Evolutionary conservation across 1,140 invertebrate species (phyloP).

Genomic region (Globodera ellingtonae): DNA sequence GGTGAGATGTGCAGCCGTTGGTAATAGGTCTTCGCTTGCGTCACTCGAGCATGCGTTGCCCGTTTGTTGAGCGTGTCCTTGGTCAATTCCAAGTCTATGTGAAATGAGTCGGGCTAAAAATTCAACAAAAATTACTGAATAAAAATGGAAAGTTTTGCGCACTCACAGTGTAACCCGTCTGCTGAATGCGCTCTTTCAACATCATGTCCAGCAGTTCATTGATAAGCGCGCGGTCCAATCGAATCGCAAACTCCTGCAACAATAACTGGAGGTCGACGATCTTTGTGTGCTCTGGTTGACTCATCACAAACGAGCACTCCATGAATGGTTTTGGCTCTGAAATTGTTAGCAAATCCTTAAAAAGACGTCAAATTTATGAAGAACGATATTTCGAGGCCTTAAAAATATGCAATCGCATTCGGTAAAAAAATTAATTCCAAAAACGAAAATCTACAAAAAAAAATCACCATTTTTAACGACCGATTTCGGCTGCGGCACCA

Average conservation of each 20-base stretch:
- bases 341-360: constrained; percentile 46
- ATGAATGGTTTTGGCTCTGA: constrained; percentile 86
- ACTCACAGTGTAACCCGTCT: constrained; percentile 19
- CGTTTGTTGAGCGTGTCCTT: constrained; percentile 57
- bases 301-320: constrained; percentile 85
- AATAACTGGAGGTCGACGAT: constrained; percentile 83
- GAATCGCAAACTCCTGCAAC: constrained; percentile 93
- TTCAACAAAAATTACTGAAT: neutral
- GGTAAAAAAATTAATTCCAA: too few relatives aligned
- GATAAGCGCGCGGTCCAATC: constrained; percentile 90
- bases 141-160: too few relatives aligned
- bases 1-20: constrained; percentile 94
- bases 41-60: constrained; percentile 57
- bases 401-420: too few relatives aligned
- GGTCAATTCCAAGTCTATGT: constrained; percentile 65
- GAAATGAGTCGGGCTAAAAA: constrained; percentile 65
- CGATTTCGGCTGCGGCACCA: constrained; percentile 86
- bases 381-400: too few relatives aligned
- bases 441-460: too few relatives aligned
- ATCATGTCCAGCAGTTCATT: constrained; percentile 67
- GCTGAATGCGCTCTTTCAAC: constrained; percentile 14
- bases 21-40: constrained; percentile 88
- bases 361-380: too few relatives aligned
- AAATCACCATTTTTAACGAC: constrained; percentile 77
- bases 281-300: constrained; percentile 80